phyloP scores from a whole-genome alignment of 2,888 invertebrate species.

The Nomada ruficornis region DNA sequence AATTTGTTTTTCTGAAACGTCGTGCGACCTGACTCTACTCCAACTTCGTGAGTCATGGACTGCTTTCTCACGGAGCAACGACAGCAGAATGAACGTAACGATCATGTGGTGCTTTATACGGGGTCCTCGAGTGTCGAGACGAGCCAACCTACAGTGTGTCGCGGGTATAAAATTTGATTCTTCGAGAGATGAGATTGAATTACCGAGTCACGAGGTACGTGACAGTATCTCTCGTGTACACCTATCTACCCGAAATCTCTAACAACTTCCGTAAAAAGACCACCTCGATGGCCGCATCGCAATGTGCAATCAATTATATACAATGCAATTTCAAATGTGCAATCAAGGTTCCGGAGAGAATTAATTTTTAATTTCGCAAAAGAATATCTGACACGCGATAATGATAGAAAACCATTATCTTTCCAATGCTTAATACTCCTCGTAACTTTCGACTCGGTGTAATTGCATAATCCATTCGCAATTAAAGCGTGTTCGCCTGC shows the following conservation, averaged over 20 bases:
- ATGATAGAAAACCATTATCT: too few relatives aligned
- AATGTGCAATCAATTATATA: too few relatives aligned
- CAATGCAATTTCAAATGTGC: too few relatives aligned
- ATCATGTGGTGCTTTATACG: constrained; percentile 43
- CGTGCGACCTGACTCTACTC: not conserved
- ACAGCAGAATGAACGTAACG: constrained; percentile 43
- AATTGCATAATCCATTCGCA: constrained; percentile 3
- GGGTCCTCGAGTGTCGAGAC: constrained; percentile 29
- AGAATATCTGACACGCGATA: not conserved
- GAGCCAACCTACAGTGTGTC: constrained; percentile 24
- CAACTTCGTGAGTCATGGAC: constrained; percentile 37
- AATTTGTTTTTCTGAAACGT: constrained; percentile 34
- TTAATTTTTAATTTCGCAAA: not conserved
- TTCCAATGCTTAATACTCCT: not conserved
- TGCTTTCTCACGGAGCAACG: constrained; percentile 41
- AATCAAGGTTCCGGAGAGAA: too few relatives aligned
- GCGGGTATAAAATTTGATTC: constrained; percentile 54
- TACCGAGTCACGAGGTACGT: constrained; percentile 25
- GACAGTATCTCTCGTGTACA: not conserved
- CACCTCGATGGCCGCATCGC: too few relatives aligned
- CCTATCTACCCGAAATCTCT: not conserved
- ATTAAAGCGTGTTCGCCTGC: constrained; percentile 16
- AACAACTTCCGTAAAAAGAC: not conserved
- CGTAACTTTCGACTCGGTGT: not conserved
- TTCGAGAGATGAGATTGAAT: constrained; percentile 35